Percentiles rank a stretch among this genome's conserved stretches.
Evolutionary conservation across 2,797 vertebrate species (phyloP).

Genomic region (Urophycis tenuis): DNA sequence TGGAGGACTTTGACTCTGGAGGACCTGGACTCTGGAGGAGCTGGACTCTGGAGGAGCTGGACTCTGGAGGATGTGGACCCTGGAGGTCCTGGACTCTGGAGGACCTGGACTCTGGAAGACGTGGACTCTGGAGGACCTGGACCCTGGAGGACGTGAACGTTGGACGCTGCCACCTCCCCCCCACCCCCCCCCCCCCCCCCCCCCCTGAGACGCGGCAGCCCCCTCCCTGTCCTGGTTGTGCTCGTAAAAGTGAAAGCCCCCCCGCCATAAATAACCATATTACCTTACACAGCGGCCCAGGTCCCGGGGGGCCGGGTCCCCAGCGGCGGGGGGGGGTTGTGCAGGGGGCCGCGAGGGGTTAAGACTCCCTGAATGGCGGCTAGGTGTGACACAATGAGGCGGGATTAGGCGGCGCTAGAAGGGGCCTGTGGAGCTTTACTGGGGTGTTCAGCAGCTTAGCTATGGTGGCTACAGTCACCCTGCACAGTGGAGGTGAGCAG

Average conservation of each 20-base stretch:
- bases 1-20: too few species aligned
- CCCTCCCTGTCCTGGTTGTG: constrained; percentile 27
- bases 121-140: too few species aligned
- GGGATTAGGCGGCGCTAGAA: constrained; percentile 64
- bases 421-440: constrained; percentile 59
- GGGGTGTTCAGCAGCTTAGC: constrained; percentile 62
- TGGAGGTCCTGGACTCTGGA: too few species aligned
- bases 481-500: constrained; percentile 10
- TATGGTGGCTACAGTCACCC: constrained; percentile 20
- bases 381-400: constrained; percentile 61
- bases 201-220: constrained; percentile 26
- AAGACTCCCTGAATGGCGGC: constrained; percentile 62
- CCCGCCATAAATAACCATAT: constrained; percentile 51
- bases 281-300: constrained; percentile 52
- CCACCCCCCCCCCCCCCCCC: too few species aligned
- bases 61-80: too few species aligned
- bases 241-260: constrained; percentile 43
- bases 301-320: constrained; percentile 49
- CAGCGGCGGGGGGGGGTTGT: constrained; percentile 40
- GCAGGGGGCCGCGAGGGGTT: constrained; percentile 57
- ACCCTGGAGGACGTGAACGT: constrained; percentile 18
- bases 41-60: too few species aligned
- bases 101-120: too few species aligned
- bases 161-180: too few species aligned
- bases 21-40: too few species aligned